Base-by-base conservation (phyloP, 2,888 invertebrate genomes). In the Andrena trimmerana region DNA sequence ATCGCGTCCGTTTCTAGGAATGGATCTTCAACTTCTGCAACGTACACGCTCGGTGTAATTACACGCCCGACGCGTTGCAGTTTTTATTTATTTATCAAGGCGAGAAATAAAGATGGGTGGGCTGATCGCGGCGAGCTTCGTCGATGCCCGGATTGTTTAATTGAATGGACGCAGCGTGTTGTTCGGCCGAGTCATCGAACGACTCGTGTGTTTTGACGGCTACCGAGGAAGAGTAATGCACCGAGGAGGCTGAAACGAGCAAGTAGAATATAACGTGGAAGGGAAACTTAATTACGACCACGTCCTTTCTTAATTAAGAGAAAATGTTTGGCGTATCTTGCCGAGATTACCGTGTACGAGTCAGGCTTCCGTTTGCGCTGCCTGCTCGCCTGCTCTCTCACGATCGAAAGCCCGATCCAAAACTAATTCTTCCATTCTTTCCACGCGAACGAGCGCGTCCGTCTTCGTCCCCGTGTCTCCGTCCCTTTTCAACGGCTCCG, bases 301-400 rank as follows among this genome's bases (percentile, higher is more conserved):
- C 88, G 89, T 90, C 88, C 85, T 89, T 89, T 86, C 89, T 90
- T 90, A 90, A 91, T 90, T 91, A 90, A 88, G 88, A 90, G 87
- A 90, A 90, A 90, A 90, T 89, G 88, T 88, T 88, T 88, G 88
- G 88, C 89, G 86, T 88, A 88, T 88, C 89, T 86, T 73, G 78
- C 36, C 66, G 73, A 88, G 87, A 88, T 88, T 88, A 87, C 84
- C 77, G 87, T 79, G 85, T 83, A 74, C 85, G 81, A 88, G 85
- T 78, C 82, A 80, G 78, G 87, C 88, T 89, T 88, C 88, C 88
- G 88, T 89, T 87, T 88, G 87, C 88, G 74, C 71, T 85, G 66
- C 69, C 85, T 78, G 72, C 81, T 62, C 70, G 83, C 69, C 83
- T 65, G 83, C 69, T 87, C 86, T 89, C 88, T 89, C 88, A 88